Conservation (phyloP, 2,888 invertebrate species). For the Lasioglossum villosulum region DNA sequence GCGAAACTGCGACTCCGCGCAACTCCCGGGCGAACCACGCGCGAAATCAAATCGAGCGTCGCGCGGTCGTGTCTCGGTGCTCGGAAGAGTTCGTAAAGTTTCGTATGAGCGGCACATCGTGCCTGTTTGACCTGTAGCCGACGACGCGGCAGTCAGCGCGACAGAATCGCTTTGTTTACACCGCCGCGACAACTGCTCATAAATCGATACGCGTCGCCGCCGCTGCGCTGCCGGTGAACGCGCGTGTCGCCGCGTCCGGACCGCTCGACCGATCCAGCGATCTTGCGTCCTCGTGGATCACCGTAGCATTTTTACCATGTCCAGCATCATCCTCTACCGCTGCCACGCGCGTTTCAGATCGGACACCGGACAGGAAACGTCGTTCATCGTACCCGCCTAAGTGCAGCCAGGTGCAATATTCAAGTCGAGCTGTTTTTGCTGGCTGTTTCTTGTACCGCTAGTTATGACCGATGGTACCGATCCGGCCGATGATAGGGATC, state of each 20-base stretch:
- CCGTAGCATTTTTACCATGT: not conserved
- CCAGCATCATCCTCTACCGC: not conserved
- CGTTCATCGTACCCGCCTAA: not conserved
- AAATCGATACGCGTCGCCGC: slow-evolving; percentile 23
- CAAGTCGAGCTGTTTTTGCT: not conserved
- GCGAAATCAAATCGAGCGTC: slow-evolving; percentile 56
- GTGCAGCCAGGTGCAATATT: slow-evolving; percentile 14
- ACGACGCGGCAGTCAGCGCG: slow-evolving; percentile 54
- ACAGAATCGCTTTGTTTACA: slow-evolving; percentile 63
- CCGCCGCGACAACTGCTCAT: slow-evolving; percentile 32
- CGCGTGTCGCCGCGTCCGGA: not conserved
- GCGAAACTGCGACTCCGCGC: slow-evolving; percentile 5
- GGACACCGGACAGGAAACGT: slow-evolving; percentile 20
- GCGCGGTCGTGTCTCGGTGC: slow-evolving; percentile 30
- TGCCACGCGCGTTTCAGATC: slow-evolving; percentile 4
- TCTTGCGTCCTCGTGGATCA: slow-evolving; percentile 23
- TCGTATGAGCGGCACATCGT: slow-evolving; percentile 61
- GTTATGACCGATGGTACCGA: slow-evolving; percentile 8
- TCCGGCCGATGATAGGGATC: slow-evolving; percentile 20
- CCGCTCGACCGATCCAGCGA: not conserved
- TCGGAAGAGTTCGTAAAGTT: slow-evolving; percentile 60
- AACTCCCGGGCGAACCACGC: slow-evolving; percentile 1
- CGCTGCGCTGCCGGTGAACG: slow-evolving; percentile 11
- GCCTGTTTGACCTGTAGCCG: slow-evolving; percentile 58
- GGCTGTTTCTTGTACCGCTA: not conserved